Evolutionary conservation across 1,140 invertebrate species (phyloP).

Genomic region (Nasonia vitripennis): DNA sequence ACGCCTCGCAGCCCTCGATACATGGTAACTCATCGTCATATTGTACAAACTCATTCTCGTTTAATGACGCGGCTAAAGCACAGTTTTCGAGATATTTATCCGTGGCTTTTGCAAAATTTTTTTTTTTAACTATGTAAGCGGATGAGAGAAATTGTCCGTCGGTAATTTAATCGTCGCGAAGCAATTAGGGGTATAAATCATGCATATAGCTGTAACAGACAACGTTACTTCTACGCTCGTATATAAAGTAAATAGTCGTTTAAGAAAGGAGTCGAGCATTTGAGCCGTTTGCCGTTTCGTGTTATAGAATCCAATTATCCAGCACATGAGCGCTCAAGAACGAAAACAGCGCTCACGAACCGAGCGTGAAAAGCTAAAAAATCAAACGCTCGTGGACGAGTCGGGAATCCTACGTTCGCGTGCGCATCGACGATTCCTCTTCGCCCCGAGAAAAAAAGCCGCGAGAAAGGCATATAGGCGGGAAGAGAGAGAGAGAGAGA

Average conservation of each 20-base stretch:
- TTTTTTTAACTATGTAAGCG: no score
- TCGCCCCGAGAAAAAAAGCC: background rate
- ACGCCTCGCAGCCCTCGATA: background rate
- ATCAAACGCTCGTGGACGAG: conserved; percentile 6
- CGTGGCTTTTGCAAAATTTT: no score
- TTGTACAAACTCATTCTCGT: no score
- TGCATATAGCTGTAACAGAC: no score
- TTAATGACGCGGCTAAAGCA: no score
- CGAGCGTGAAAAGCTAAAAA: background rate
- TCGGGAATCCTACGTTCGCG: conserved; percentile 23
- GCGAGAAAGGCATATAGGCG: no score
- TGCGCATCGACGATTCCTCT: conserved; percentile 39
- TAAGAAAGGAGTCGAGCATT: background rate
- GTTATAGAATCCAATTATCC: conserved; percentile 7
- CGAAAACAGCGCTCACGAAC: background rate
- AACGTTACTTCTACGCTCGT: background rate
- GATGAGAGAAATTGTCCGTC: no score
- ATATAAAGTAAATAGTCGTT: background rate
- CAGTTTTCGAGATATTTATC: no score
- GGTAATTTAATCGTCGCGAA: no score
- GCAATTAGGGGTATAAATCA: no score
- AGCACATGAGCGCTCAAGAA: background rate
- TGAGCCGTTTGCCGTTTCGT: background rate
- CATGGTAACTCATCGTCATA: no score
- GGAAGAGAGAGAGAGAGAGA: conserved; percentile 2